A percentile compares a stretch with the other conserved stretches of the same genome.
These are phyloP conservation scores for Vidua macroura DNA, from an alignment of 2,113 vertebrate genomes.

Conservation along the genomic window DNA sequence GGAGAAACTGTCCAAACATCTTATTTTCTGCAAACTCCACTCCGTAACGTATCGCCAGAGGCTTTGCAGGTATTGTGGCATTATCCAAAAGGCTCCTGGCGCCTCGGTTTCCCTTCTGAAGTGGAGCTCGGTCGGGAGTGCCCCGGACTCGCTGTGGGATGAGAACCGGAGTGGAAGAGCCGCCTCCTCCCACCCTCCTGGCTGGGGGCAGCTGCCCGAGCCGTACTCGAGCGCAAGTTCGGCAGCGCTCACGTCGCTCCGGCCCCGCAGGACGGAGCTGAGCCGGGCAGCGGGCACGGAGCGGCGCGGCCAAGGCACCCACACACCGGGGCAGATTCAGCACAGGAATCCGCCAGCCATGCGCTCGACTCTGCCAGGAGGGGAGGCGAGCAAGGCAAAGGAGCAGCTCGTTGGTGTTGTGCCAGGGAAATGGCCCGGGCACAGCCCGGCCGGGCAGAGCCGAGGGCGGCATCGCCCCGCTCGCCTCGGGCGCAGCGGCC, in stretches of 20 bases:
- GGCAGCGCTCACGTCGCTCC: background rate
- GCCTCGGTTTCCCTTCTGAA: background rate
- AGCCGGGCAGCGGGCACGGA: background rate
- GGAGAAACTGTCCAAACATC: background rate
- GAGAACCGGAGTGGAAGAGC: background rate
- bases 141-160: background rate
- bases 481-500: background rate
- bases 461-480: background rate
- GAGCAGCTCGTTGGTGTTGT: accelerated
- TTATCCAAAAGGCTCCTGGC: background rate
- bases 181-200: background rate
- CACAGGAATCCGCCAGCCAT: background rate
- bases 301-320: background rate
- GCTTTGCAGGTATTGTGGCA: background rate
- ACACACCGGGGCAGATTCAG: background rate
- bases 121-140: accelerated
- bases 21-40: background rate
- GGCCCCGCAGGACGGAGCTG: background rate
- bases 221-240: background rate
- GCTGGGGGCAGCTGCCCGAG: background rate
- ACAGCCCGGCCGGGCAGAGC: background rate
- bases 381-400: background rate
- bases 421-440: accelerated
- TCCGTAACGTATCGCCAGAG: background rate
- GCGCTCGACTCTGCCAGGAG: background rate